phyloP scores from a whole-genome alignment of 2,797 vertebrate genomes.

The Hozukius guyotensis region DNA sequence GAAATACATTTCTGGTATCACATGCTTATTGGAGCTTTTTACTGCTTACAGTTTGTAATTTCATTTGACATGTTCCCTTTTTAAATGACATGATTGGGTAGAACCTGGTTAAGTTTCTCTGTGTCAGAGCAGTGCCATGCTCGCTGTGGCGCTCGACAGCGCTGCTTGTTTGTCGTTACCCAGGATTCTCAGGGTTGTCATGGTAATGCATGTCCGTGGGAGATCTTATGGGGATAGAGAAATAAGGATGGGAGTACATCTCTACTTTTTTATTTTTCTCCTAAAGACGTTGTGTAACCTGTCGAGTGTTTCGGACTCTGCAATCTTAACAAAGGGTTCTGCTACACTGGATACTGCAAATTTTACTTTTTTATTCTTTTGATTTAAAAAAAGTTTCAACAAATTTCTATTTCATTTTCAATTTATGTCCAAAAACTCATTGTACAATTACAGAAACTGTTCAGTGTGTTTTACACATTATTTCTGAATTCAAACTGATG shows the following conservation, averaged over 20 bases:
- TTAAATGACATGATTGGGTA: neutral
- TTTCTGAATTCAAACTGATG: neutral
- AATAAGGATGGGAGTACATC: conserved; percentile 33
- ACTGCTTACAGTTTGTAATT: neutral
- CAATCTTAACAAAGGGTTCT: neutral
- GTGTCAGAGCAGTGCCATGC: neutral
- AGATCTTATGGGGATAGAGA: conserved; percentile 48
- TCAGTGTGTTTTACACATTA: neutral
- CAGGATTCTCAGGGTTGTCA: conserved; percentile 65
- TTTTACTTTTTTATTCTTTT: neutral
- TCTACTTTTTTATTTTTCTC: conserved; percentile 27
- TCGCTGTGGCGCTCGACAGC: conserved; percentile 23
- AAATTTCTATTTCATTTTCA: neutral
- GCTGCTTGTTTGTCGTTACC: conserved; percentile 59
- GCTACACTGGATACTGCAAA: neutral
- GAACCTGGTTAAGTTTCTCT: neutral
- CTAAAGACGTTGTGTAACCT: neutral
- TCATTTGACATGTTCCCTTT: neutral
- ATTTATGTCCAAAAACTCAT: neutral
- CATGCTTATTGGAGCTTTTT: neutral
- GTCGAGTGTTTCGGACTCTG: neutral
- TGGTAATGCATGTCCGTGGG: conserved; percentile 58
- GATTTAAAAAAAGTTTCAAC: neutral
- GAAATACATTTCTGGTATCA: neutral
- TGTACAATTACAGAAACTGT: neutral